These are phyloP conservation scores for Vultur gryphus DNA, from an alignment of 2,797 vertebrate species.

Conservation along the genomic window DNA sequence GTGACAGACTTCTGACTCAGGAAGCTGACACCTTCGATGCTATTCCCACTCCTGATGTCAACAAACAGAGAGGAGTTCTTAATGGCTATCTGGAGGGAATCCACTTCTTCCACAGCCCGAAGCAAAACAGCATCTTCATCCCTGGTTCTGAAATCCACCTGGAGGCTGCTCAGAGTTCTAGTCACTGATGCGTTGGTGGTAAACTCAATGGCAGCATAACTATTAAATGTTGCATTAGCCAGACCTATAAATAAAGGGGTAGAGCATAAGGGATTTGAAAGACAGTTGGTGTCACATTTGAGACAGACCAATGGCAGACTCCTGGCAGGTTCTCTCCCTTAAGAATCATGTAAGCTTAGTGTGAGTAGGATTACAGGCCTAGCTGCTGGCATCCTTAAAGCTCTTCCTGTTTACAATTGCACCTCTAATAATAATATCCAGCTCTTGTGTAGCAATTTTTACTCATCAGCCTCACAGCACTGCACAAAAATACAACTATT, in stretches of 20 bases:
- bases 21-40: slow-evolving; percentile 77
- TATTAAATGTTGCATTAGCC: slow-evolving; percentile 83
- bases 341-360: neutral
- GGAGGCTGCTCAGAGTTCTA: slow-evolving; percentile 75
- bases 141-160: slow-evolving; percentile 84
- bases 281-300: neutral
- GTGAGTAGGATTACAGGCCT: slow-evolving; percentile 32
- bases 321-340: neutral
- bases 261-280: neutral
- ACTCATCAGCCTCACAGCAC: neutral
- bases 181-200: slow-evolving; percentile 72
- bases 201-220: slow-evolving; percentile 76
- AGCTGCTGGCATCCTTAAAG: slow-evolving; percentile 24
- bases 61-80: slow-evolving; percentile 82
- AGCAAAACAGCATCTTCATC: slow-evolving; percentile 82
- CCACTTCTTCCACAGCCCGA: slow-evolving; percentile 62
- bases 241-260: slow-evolving; percentile 78
- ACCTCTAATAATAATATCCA: neutral
- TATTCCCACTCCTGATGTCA: slow-evolving; percentile 76
- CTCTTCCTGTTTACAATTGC: slow-evolving; percentile 47
- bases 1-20: slow-evolving; percentile 69
- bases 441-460: neutral
- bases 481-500: neutral
- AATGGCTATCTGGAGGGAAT: slow-evolving; percentile 82
- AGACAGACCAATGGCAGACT: neutral